phyloP scores from a whole-genome alignment of 2,113 vertebrate genomes.

The Pseudorasbora parva region DNA sequence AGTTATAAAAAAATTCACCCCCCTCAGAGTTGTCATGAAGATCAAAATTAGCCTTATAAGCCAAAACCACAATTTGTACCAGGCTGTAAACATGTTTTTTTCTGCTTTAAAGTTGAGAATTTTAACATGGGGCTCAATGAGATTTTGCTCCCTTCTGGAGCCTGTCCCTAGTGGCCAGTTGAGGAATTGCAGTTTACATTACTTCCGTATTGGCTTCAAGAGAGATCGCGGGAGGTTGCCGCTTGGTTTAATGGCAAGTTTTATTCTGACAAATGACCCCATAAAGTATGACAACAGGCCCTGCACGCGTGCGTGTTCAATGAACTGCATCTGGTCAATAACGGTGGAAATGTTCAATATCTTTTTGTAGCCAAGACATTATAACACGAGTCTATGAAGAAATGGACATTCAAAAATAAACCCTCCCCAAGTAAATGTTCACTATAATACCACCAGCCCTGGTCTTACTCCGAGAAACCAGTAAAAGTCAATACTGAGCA shows the following conservation, averaged over 20 bases:
- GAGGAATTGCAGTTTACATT: no score
- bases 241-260: not conserved
- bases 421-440: not conserved
- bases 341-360: not conserved
- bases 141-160: no score
- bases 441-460: not conserved
- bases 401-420: not conserved
- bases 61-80: no score
- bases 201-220: no score
- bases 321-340: conserved; percentile 3
- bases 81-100: no score
- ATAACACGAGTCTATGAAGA: not conserved
- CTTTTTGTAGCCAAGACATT: not conserved
- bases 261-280: not conserved
- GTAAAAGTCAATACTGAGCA: not conserved
- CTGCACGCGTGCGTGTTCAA: not conserved
- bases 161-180: no score
- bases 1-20: no score
- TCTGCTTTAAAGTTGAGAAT: no score
- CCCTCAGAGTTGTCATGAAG: no score
- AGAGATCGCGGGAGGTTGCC: no score
- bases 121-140: no score
- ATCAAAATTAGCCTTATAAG: no score
- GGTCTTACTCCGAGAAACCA: not conserved
- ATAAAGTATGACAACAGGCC: not conserved